A percentile compares a stretch with the other conserved stretches of the same genome.
phyloP scores from a whole-genome alignment of 2,888 invertebrate genomes.

The Platynereis dumerilii region DNA sequence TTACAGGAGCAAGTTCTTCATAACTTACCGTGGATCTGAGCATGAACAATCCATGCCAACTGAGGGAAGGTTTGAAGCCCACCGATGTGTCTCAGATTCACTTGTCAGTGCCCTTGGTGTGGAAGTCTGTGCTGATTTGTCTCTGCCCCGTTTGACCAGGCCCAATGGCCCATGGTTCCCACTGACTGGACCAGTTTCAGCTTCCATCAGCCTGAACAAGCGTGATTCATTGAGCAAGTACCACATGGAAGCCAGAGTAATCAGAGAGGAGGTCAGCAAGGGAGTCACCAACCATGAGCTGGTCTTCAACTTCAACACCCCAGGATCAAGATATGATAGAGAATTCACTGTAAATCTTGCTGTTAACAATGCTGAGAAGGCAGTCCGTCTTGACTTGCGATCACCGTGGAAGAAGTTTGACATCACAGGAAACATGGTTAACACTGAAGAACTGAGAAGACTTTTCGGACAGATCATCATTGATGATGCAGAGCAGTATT shows the following conservation, averaged over 20 bases:
- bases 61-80: conserved; percentile 69
- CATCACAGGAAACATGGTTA: conserved; percentile 35
- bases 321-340: conserved; percentile 77
- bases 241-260: conserved; percentile 47
- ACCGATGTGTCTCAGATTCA: conserved; percentile 56
- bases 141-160: conserved; percentile 70
- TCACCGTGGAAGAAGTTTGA: conserved; percentile 39
- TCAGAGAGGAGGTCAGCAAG: conserved; percentile 14
- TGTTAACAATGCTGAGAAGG: conserved; percentile 37
- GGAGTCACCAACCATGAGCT: background rate
- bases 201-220: conserved; percentile 44
- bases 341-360: conserved; percentile 63
- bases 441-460: background rate
- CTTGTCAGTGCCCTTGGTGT: conserved; percentile 81
- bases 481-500: conserved; percentile 4
- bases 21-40: conserved; percentile 66
- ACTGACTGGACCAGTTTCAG: conserved; percentile 50
- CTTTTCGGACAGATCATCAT: background rate
- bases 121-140: conserved; percentile 80
- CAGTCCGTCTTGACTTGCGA: conserved; percentile 25
- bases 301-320: conserved; percentile 67
- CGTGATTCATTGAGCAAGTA: conserved; percentile 52
- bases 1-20: conserved; percentile 54
- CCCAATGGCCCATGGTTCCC: conserved; percentile 62
- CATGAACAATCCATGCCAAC: conserved; percentile 72